Base-by-base conservation (phyloP, 2,888 invertebrate genomes). In the Ophion slaviceki region DNA sequence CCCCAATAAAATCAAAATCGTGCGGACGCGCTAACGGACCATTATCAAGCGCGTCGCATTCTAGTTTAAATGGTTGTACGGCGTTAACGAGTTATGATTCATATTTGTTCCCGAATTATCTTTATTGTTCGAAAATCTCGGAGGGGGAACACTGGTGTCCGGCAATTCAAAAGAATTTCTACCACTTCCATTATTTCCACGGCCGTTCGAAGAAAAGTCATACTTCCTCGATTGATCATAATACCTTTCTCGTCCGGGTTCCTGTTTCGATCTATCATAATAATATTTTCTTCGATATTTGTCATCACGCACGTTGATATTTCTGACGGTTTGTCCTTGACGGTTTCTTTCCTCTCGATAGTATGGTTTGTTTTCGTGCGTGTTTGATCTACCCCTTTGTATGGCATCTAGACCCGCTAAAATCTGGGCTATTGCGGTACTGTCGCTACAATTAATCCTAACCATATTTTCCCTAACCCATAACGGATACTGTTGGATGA, bases 341-440 rank as follows among this genome's bases (percentile, higher is more conserved):
- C 53, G 53, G 53, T 53, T 53, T 2, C 14, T 14, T 17, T 17
- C 53, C 3, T 53, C 24, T 0, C 24, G 20, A 62, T 62, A 28
- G 24, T 2, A 7, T 20, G 3, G 53, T 75, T 67, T 75, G 61
- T 80, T 70, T n/a, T 53, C 68, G 1, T 17, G 66, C 0, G 59
- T 1, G 10, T 45, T 32, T 14, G 14, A 7, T 14, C 24, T 24
- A 24, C 32, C 40, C 8, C 53, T 20, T n/a, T 20, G 59, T 10
- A 84, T 80, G 4, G 7, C 45, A 20, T 84, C 84, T 24, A 80
- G 66, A 45, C 77, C 80, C 2, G 71, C 71, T 4, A 84, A n/a
- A 0, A 77, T 64, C 64, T 80, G 70, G 2, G 40, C 57, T 0
- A 80, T 76, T 1, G 45, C 32, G 4, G 76, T 61, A 17, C 57